phyloP scores from a whole-genome alignment of 64 coral and sea anemone genomes.

The Actinia tenebrosa region DNA sequence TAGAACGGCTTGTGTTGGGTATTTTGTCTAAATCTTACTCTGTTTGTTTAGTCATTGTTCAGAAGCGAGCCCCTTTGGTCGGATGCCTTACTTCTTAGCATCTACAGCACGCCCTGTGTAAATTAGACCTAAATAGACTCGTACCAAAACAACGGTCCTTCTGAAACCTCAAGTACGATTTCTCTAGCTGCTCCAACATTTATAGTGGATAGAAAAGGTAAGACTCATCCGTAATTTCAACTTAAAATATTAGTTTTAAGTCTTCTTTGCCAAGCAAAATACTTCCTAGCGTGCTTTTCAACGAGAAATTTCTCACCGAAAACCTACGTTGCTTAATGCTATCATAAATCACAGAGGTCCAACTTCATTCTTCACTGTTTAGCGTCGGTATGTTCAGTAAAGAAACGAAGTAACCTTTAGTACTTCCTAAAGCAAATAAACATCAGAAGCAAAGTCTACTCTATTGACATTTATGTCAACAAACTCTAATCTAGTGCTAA shows the following conservation, averaged over 20 bases:
- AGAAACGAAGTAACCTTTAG: neutral
- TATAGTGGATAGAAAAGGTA: neutral
- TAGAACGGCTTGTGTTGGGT: conserved; percentile 92
- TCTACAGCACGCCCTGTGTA: conserved; percentile 69
- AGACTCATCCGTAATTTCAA: neutral
- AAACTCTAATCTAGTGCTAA: neutral
- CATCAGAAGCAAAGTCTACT: neutral
- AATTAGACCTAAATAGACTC: neutral
- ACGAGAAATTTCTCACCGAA: neutral
- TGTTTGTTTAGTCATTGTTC: conserved; percentile 99
- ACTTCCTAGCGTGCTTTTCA: neutral
- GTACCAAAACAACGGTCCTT: neutral
- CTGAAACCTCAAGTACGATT: neutral
- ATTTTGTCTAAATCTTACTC: conserved; percentile 98
- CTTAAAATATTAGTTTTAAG: neutral
- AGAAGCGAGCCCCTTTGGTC: conserved; percentile 81
- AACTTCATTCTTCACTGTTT: neutral
- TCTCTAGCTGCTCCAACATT: neutral
- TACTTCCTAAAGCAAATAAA: neutral
- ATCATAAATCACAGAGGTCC: neutral
- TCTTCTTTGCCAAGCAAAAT: neutral
- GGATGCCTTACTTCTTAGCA: conserved; percentile 57
- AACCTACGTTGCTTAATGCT: neutral
- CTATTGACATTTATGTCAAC: conserved; percentile 17
- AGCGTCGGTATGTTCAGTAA: neutral